These are phyloP conservation scores for Hippoglossus stenolepis DNA, from an alignment of 2,113 vertebrate genomes.

Conservation along the genomic window DNA sequence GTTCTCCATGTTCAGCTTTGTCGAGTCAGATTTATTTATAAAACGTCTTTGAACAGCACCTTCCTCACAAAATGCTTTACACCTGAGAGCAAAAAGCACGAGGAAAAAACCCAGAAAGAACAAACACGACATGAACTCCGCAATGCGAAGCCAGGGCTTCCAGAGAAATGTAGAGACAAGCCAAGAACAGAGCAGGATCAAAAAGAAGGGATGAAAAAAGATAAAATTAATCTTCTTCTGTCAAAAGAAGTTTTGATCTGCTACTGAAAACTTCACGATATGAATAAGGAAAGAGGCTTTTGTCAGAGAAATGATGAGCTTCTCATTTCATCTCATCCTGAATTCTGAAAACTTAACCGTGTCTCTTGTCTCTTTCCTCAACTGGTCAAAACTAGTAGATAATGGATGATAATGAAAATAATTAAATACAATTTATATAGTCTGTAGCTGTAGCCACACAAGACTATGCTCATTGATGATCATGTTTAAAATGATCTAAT, in stretches of 20 bases:
- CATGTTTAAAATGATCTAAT: background rate
- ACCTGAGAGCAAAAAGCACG: background rate
- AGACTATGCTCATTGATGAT: background rate
- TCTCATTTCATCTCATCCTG: background rate
- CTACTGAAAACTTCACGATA: slow-evolving; percentile 2
- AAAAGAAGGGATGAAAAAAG: slow-evolving; percentile 1
- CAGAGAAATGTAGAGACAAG: background rate
- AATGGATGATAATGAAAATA: slow-evolving; percentile 3
- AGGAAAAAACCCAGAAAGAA: slow-evolving; percentile 7
- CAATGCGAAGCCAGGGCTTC: background rate
- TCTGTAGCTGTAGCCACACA: background rate
- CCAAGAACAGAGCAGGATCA: slow-evolving; percentile 12
- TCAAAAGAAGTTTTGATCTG: slow-evolving; percentile 5
- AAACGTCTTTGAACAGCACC: slow-evolving; percentile 21
- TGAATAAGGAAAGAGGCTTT: slow-evolving; percentile 1
- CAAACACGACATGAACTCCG: slow-evolving; percentile 5
- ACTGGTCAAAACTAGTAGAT: background rate
- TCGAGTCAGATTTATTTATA: slow-evolving; percentile 28
- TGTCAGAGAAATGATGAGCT: background rate
- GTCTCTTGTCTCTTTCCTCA: background rate
- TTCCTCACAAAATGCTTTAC: slow-evolving; percentile 27
- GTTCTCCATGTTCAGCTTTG: background rate
- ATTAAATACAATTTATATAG: background rate
- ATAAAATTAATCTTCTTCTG: background rate
- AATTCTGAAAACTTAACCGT: background rate